Evolutionary conservation across 2,888 invertebrate species (phyloP), one percentile per base, ranked within the genome.

Genomic region (Villa cingulata): DNA sequence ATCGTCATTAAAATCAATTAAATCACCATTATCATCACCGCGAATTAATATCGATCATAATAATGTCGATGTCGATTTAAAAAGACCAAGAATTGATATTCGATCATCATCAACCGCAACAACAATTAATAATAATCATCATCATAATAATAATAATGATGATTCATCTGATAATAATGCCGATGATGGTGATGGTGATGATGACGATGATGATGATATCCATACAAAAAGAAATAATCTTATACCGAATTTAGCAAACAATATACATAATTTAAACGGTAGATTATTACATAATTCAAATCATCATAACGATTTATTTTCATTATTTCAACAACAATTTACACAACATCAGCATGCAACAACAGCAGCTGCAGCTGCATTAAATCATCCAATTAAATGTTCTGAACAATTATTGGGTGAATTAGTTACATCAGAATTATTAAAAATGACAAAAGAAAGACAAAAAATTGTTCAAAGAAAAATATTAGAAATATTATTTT

Each of bases 361-460:
- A 50, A 19, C 55, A 59, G 12, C 62, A 62, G 43, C 57, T 53
- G 37, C 56, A 58, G 5, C 48, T 56, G 10, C 49, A 48, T 7
- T 12, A 32, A 49, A 52, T 42, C 50, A 53, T 17, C 50, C 54
- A n/a, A 62, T 64, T 12, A 61, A 68, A 14, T 61, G 61, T 20
- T 68, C 69, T 5, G 69, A 69, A 48, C 66, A 69, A 52, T 55
- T 69, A 32, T 56, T 69, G 18, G 69, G 69, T 12, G 69, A 69
- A 52, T 54, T 69, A 41, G 69, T 69, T 0, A 69, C 69, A 41
- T 65, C 67, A 3, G 69, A 69, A 51, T 53, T 69, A 12, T 51
- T 68, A 2, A 69, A 68, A 56, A 69, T 69, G 69, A 61, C 60
- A 45, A 64, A 63, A 49, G 69, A 69, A 48, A 60, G 64, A 15